A percentile compares a stretch with the other conserved stretches of the same genome.
Conservation (phyloP, 2,797 vertebrate genomes). For the Leptodactylus fallax region DNA sequence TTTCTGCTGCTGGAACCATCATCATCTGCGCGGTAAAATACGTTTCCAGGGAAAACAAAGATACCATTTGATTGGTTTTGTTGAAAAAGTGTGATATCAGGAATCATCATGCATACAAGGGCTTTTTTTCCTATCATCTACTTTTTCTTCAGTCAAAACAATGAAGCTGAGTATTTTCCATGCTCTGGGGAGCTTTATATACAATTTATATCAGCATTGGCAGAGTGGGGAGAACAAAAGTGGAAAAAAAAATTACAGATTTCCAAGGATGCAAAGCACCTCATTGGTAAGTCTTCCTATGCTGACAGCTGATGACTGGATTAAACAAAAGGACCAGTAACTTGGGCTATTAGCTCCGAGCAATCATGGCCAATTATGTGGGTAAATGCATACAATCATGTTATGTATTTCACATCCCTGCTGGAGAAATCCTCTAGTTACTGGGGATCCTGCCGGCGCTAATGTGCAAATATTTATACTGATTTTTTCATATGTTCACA, state of each 20-base stretch:
- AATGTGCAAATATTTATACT: constrained; percentile 95
- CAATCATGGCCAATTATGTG: constrained; percentile 97
- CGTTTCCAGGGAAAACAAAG: constrained; percentile 69
- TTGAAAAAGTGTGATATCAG: constrained; percentile 65
- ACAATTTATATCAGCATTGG: constrained; percentile 86
- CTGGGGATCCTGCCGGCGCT: constrained; percentile 90
- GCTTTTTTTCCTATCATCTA: constrained; percentile 76
- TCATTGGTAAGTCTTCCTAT: constrained; percentile 92
- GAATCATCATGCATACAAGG: constrained; percentile 51
- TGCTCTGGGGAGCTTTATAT: constrained; percentile 88
- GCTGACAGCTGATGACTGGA: constrained; percentile 94
- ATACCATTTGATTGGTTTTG: constrained; percentile 77
- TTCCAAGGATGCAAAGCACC: constrained; percentile 94
- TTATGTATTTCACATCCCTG: constrained; percentile 92
- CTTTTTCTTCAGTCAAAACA: constrained; percentile 89
- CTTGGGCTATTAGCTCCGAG: constrained; percentile 96
- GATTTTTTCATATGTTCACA: constrained; percentile 73
- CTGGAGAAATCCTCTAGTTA: constrained; percentile 91
- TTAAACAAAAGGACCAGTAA: constrained; percentile 97
- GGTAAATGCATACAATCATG: constrained; percentile 96
- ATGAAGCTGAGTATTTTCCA: constrained; percentile 80
- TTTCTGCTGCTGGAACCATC: constrained; percentile 3
- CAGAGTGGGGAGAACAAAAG: constrained; percentile 26
- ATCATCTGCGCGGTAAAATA: background rate
- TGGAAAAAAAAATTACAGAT: constrained; percentile 89